Base-by-base conservation (phyloP, 1,140 invertebrate genomes). In the Atta colombica region DNA sequence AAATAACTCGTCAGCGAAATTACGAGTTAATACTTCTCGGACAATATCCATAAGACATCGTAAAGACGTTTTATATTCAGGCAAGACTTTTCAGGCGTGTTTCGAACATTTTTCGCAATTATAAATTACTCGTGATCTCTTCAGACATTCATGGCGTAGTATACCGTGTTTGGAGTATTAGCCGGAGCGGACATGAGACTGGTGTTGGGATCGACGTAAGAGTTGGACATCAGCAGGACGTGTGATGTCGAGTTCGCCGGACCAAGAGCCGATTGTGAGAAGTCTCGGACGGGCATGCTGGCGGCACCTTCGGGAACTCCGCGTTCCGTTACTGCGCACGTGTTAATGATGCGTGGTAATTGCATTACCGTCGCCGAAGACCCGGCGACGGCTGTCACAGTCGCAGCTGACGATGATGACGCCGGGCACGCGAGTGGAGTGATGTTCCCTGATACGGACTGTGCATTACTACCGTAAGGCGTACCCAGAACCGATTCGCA, bases 261-360 rank as follows among this genome's bases (percentile, higher is more conserved):
- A 8, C 10, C 31, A 45, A 60, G 61, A 6, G 66, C 25, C 8
- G 74, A 1, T 65, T 94, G 93, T 28, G 92, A 77, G 66, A 93
- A 94, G 88, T 96, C 96, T 84, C 96, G 96, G 4, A 96, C 94
- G 0, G 96, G 95, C 0, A 96, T 95, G 58, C 96, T 96, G 0
- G 96, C 96, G 1, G 96, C 96, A 25, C 96, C 96, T 89, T 97
- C 96, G 6, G 96, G 96, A 7, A 97, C 96, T 2, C 96, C 96
- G 12, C 96, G 95, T 92, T 97, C 96, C 35, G 96, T 96, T 10
- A 96, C 95, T 68, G 94, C 92, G 80, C 94, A 95, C 1, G 92
- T 80, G 16, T 85, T 89, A 12, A 90, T 86, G 10, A 61, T 63
- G 12, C 88, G 89, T 65, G 89, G 89, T 5, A 92, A 88, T 18